These are phyloP conservation scores for Passer domesticus DNA, from an alignment of 2,113 vertebrate genomes.

Conservation along the genomic window DNA sequence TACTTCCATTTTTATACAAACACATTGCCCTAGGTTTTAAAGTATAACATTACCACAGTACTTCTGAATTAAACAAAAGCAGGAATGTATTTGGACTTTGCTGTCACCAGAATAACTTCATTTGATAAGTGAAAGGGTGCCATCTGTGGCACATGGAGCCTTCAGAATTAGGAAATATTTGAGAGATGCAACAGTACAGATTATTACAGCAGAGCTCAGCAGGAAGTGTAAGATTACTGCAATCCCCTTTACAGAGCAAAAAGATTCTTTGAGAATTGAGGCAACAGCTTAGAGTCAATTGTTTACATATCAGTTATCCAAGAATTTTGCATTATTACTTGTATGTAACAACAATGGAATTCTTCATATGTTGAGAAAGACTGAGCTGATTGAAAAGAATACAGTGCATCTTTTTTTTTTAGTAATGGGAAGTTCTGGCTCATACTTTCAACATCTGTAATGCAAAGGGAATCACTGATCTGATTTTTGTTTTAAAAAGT, in stretches of 20 bases:
- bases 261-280: background rate
- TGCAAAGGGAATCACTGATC: background rate
- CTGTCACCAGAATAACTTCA: background rate
- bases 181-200: background rate
- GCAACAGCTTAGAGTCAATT: background rate
- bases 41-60: background rate
- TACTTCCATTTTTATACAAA: background rate
- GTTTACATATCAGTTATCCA: background rate
- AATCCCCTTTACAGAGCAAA: background rate
- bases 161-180: background rate
- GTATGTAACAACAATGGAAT: background rate
- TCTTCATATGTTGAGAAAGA: background rate
- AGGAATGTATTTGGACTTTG: background rate
- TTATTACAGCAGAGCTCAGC: background rate
- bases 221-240: background rate
- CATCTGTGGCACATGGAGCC: background rate
- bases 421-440: background rate
- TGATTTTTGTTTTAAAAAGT: background rate
- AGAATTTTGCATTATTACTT: background rate
- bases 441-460: background rate
- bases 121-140: background rate
- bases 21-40: background rate
- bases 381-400: background rate
- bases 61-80: background rate
- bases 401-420: background rate